A percentile compares a stretch with the other conserved stretches of the same genome.
Conservation (phyloP, 2,797 vertebrate genomes). For the Muscicapa striata region DNA sequence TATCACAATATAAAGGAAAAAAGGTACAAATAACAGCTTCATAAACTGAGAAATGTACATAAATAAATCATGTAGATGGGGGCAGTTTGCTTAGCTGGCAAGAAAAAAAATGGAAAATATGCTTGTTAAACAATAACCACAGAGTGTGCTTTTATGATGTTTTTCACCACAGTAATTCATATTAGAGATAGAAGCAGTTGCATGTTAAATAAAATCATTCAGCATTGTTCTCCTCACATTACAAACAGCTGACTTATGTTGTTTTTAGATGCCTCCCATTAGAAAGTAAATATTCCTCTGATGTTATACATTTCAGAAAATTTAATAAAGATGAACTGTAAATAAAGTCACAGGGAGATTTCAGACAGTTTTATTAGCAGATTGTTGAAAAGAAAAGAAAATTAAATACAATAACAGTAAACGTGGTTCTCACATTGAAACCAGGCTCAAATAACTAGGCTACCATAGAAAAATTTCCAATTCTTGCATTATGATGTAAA, state of each 20-base stretch:
- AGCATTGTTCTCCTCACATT: conserved; percentile 78
- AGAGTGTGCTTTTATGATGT: conserved; percentile 84
- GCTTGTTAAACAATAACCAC: conserved; percentile 88
- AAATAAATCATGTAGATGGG: conserved; percentile 88
- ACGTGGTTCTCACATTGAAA: conserved; percentile 85
- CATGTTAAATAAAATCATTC: conserved; percentile 85
- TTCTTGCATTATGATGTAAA: conserved; percentile 87
- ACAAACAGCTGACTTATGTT: conserved; percentile 85
- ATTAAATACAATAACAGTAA: conserved; percentile 87
- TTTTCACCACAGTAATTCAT: conserved; percentile 84
- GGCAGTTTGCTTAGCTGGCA: conserved; percentile 85
- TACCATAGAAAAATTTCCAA: conserved; percentile 86
- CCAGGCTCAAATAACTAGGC: conserved; percentile 84
- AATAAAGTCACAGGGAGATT: conserved; percentile 81
- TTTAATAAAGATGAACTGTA: conserved; percentile 81
- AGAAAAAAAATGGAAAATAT: conserved; percentile 84
- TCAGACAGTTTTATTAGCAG: conserved; percentile 88
- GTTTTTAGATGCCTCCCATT: conserved; percentile 83
- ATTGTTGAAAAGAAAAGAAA: conserved; percentile 87
- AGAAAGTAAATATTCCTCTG: conserved; percentile 83
- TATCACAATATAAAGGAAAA: conserved; percentile 81
- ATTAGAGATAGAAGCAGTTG: conserved; percentile 84
- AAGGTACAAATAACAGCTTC: conserved; percentile 85
- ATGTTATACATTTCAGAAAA: conserved; percentile 78
- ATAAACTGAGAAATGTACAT: conserved; percentile 85